These are phyloP conservation scores for Falco concolor DNA, from an alignment of 2,797 vertebrate species.

Conservation along the genomic window DNA sequence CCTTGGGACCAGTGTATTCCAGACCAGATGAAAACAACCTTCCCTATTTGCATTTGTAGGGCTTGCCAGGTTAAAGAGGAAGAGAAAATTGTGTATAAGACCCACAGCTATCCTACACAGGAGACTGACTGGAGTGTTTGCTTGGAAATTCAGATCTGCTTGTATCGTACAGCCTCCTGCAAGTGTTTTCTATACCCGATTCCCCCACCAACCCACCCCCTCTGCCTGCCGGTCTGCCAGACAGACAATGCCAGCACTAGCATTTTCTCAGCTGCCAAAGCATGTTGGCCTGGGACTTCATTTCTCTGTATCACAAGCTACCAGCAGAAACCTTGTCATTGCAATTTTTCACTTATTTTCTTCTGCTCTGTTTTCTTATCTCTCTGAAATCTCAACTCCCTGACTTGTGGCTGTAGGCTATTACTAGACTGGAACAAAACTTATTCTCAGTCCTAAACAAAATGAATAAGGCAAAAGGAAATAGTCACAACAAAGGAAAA, in stretches of 20 bases:
- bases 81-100: background rate
- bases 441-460: background rate
- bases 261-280: constrained; percentile 27
- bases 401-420: background rate
- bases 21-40: background rate
- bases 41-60: background rate
- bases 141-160: background rate
- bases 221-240: constrained; percentile 33
- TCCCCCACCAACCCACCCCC: background rate
- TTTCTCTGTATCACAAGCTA: constrained; percentile 42
- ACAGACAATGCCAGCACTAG: background rate
- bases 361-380: constrained; percentile 36
- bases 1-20: background rate
- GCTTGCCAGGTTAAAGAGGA: background rate
- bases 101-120: background rate
- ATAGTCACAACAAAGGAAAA: background rate
- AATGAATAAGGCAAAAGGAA: constrained; percentile 2
- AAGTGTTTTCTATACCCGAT: background rate
- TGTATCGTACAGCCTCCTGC: background rate
- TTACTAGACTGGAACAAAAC: constrained; percentile 11
- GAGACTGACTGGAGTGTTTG: background rate
- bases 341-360: constrained; percentile 46
- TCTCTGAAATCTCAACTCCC: constrained; percentile 33
- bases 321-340: constrained; percentile 42
- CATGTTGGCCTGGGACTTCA: constrained; percentile 53